Conservation (phyloP, 2,113 vertebrate species). For the Diphyllodes magnificus region DNA sequence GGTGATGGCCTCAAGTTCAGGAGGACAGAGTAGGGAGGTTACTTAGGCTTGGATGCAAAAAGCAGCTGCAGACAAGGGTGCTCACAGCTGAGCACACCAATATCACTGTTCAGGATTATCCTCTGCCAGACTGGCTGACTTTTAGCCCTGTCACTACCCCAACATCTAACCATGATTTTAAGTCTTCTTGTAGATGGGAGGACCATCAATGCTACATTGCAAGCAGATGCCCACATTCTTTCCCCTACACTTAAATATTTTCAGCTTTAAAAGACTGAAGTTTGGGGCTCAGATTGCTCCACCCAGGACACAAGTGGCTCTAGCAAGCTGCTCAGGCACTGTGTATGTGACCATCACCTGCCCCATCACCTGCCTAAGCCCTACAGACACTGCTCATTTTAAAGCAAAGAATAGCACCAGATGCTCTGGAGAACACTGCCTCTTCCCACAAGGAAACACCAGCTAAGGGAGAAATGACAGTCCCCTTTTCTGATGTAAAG, state of each 20-base stretch:
- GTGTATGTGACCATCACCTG: rapidly evolving
- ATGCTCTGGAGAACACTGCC: background rate
- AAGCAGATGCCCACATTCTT: background rate
- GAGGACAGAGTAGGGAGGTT: background rate
- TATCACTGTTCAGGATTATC: background rate
- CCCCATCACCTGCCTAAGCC: background rate
- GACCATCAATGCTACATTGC: background rate
- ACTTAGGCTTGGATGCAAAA: background rate
- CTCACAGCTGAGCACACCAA: background rate
- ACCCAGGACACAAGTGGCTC: background rate
- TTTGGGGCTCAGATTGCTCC: background rate
- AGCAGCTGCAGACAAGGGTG: background rate
- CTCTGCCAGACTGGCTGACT: background rate
- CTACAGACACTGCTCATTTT: background rate
- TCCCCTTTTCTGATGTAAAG: background rate
- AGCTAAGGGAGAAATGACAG: background rate
- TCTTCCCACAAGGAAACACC: background rate
- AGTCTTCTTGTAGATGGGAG: background rate
- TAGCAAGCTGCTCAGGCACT: background rate
- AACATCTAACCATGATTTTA: background rate
- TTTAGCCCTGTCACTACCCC: background rate
- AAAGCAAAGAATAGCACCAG: background rate
- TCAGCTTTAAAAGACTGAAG: background rate
- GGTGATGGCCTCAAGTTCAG: background rate
- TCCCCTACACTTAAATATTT: background rate